Percentiles rank a stretch among this genome's conserved stretches.
Conservation (phyloP, 2,888 invertebrate genomes). For the Oscheius onirici region DNA sequence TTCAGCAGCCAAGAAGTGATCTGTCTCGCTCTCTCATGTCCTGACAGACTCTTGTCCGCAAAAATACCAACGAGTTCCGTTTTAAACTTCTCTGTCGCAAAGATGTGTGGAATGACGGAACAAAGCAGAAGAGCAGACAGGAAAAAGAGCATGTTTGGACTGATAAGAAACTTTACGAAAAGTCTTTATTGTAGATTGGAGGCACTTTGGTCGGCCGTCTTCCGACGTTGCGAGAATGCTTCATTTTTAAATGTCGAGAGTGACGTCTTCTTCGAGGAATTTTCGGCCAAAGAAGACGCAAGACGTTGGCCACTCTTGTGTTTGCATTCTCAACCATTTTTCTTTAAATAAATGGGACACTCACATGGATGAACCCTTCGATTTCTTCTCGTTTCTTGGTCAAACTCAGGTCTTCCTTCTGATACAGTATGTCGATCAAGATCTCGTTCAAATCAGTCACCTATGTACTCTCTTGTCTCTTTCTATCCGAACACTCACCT, state of each 20-base stretch:
- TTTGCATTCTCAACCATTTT: neutral
- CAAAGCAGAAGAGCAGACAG: neutral
- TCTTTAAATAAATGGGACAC: neutral
- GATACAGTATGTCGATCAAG: neutral
- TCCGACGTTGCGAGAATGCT: neutral
- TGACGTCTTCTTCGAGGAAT: slow-evolving; percentile 1
- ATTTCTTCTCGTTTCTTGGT: slow-evolving; percentile 4
- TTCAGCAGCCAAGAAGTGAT: too few species aligned
- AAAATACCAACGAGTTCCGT: neutral
- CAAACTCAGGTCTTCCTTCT: neutral
- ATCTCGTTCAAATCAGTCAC: neutral
- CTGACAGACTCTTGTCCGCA: too few species aligned
- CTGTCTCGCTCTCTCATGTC: too few species aligned
- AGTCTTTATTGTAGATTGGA: slow-evolving; percentile 3
- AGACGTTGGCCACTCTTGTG: neutral
- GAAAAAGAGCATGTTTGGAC: neutral
- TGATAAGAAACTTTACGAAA: neutral
- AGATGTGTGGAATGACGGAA: neutral
- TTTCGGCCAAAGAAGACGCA: slow-evolving; percentile 2
- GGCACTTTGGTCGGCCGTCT: neutral
- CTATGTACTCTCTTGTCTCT: too few species aligned
- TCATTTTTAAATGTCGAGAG: slow-evolving; percentile 11
- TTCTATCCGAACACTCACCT: too few species aligned
- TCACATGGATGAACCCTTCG: neutral
- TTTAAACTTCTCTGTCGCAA: neutral